phyloP scores from a whole-genome alignment of 1,140 invertebrate species.

The Mycetomoellerius zeteki region DNA sequence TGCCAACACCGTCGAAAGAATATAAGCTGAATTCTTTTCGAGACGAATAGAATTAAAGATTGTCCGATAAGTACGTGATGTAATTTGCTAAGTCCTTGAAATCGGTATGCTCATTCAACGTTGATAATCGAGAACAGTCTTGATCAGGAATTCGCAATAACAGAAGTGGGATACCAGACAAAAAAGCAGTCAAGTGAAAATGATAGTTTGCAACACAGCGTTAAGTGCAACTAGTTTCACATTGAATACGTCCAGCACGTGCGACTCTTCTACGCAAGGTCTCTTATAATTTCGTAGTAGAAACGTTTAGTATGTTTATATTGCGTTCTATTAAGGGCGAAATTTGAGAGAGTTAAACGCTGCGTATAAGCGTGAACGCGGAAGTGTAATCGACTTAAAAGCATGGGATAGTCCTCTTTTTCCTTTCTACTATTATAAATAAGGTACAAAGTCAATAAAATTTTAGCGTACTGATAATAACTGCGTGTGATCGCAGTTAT shows the following conservation, averaged over 20 bases:
- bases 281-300: background rate
- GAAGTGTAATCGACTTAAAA: conserved; percentile 42
- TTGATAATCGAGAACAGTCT: conserved; percentile 18
- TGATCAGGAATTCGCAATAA: conserved; percentile 4
- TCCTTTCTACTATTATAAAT: background rate
- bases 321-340: background rate
- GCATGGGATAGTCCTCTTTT: background rate
- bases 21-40: background rate
- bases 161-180: background rate
- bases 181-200: conserved; percentile 22
- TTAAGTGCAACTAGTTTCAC: conserved; percentile 65
- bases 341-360: background rate
- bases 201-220: background rate
- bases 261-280: conserved; percentile 28
- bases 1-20: background rate
- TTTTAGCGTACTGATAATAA: conserved; percentile 8
- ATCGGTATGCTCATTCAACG: conserved; percentile 6
- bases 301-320: background rate
- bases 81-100: conserved; percentile 44
- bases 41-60: conserved; percentile 1
- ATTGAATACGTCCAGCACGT: background rate
- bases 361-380: background rate
- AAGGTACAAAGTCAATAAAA: background rate
- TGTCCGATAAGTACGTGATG: background rate
- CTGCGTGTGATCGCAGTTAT: background rate